A percentile compares a stretch with the other conserved stretches of the same genome.
Evolutionary conservation across 2,888 invertebrate genomes (phyloP).

Genomic region (Parnassius orleans): DNA sequence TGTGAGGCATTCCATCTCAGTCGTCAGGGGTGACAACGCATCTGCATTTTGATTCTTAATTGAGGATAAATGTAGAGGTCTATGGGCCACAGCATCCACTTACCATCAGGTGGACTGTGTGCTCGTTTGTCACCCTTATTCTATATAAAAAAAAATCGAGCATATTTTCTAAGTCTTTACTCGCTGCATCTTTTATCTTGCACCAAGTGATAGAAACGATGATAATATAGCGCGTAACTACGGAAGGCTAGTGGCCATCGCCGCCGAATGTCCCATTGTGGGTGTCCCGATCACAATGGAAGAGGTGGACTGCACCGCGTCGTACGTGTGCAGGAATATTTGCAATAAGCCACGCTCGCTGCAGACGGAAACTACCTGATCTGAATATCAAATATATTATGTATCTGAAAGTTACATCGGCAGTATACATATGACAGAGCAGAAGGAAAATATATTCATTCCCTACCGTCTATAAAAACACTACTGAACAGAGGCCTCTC

Average conservation of each 20-base stretch:
- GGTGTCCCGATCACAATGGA: slow-evolving; percentile 51
- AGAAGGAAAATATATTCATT: no score
- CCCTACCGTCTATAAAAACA: no score
- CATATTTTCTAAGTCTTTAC: no score
- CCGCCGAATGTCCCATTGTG: slow-evolving; percentile 58
- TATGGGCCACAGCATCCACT: no score
- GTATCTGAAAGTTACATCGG: neutral
- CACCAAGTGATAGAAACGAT: slow-evolving; percentile 35
- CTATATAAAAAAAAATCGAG: no score
- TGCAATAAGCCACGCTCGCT: slow-evolving; percentile 8
- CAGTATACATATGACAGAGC: neutral
- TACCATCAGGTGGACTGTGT: no score
- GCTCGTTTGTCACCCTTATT: no score
- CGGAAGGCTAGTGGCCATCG: slow-evolving; percentile 55
- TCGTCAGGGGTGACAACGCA: no score
- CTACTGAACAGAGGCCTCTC: no score
- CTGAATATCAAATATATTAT: slow-evolving; percentile 20
- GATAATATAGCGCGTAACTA: slow-evolving; percentile 67
- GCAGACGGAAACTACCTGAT: slow-evolving; percentile 16
- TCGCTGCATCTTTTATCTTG: slow-evolving; percentile 32
- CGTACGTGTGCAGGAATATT: slow-evolving; percentile 3
- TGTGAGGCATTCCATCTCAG: no score
- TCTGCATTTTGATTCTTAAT: no score
- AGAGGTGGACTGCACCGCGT: neutral
- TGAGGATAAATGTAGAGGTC: no score